Conservation (phyloP, 2,797 vertebrate species). For the Macroramphosus scolopax region DNA sequence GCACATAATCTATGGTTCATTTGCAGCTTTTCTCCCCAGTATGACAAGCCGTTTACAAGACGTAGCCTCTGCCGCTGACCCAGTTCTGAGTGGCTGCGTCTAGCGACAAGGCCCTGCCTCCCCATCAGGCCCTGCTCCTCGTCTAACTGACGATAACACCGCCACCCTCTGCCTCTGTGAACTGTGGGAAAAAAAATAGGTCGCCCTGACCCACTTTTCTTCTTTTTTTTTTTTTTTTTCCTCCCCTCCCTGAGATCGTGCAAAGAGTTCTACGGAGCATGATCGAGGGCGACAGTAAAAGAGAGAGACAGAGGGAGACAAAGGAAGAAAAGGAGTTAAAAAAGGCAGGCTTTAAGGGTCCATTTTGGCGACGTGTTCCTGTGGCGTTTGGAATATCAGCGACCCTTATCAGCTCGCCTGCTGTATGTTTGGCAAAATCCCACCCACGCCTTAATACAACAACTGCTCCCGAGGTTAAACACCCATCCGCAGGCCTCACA, state of each 20-base stretch:
- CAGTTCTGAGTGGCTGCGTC: slow-evolving; percentile 80
- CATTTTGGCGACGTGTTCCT: slow-evolving; percentile 29
- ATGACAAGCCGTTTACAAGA: slow-evolving; percentile 81
- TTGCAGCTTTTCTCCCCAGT: slow-evolving; percentile 77
- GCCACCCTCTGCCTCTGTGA: slow-evolving; percentile 82
- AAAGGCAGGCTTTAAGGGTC: slow-evolving; percentile 31
- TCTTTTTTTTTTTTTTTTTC: slow-evolving; percentile 27
- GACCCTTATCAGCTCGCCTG: slow-evolving; percentile 56
- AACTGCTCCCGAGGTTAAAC: slow-evolving; percentile 43
- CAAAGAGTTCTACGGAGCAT: slow-evolving; percentile 74
- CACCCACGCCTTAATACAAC: slow-evolving; percentile 53
- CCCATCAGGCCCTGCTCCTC: slow-evolving; percentile 77
- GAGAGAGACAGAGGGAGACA: slow-evolving; percentile 30
- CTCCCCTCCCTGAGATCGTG: slow-evolving; percentile 67
- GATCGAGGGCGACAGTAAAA: slow-evolving; percentile 70
- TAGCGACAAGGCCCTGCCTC: slow-evolving; percentile 78
- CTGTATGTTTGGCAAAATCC: slow-evolving; percentile 49
- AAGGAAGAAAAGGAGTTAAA: slow-evolving; percentile 36
- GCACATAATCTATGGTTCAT: slow-evolving; percentile 80
- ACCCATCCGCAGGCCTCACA: slow-evolving; percentile 15
- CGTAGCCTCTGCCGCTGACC: slow-evolving; percentile 78
- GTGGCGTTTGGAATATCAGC: slow-evolving; percentile 49
- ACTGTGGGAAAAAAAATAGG: slow-evolving; percentile 84
- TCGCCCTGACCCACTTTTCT: slow-evolving; percentile 83
- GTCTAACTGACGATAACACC: slow-evolving; percentile 79